Conservation (phyloP, 2,888 invertebrate species). For the Melanotus villosus region DNA sequence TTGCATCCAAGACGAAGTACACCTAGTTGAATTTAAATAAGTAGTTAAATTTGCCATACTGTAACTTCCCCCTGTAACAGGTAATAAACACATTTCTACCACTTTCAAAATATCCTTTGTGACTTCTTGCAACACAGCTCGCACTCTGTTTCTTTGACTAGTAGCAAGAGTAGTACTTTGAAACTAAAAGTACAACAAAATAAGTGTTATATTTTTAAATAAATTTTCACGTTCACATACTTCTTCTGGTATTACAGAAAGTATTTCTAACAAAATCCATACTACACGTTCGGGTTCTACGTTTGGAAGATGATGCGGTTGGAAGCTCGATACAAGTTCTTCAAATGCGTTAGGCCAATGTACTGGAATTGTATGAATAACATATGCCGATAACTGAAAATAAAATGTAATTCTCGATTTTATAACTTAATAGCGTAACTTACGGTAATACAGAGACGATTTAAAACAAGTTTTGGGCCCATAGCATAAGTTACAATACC, state of each 20-base stretch:
- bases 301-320: constrained; percentile 72
- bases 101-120: constrained; percentile 67
- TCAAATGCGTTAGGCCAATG: constrained; percentile 79
- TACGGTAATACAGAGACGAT: constrained; percentile 90
- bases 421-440: constrained; percentile 65
- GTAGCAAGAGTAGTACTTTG: constrained; percentile 67
- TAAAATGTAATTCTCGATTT: constrained; percentile 8
- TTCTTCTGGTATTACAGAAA: constrained; percentile 91
- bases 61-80: constrained; percentile 60
- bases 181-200: constrained; percentile 61
- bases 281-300: constrained; percentile 74
- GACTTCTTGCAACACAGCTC: constrained; percentile 66
- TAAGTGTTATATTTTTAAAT: not conserved
- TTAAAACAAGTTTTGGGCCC: constrained; percentile 89
- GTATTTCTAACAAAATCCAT: constrained; percentile 84
- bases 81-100: constrained; percentile 66
- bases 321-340: constrained; percentile 75
- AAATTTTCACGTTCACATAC: no score
- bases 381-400: constrained; percentile 85
- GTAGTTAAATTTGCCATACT: constrained; percentile 69
- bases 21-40: constrained; percentile 72
- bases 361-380: constrained; percentile 77
- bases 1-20: constrained; percentile 76
- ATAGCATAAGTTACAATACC: constrained; percentile 82
- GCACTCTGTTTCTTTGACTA: constrained; percentile 65